phyloP scores from a whole-genome alignment of 2,797 vertebrate species.

The Sebastolobus altivelis region DNA sequence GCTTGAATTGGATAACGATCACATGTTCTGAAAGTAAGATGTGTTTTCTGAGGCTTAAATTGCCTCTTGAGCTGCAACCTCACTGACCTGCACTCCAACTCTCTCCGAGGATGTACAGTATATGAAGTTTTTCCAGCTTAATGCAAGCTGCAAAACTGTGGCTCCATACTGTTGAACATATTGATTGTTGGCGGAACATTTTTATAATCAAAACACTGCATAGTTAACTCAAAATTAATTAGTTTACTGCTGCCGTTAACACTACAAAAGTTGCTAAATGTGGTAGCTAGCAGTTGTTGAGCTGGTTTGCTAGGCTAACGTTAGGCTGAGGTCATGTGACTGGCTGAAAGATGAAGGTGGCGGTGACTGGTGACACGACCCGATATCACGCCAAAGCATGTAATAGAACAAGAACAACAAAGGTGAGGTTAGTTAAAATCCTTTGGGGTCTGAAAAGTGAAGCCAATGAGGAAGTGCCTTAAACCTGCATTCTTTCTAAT shows the following conservation, averaged over 20 bases:
- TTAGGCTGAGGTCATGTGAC: no score
- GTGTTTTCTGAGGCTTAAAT: background rate
- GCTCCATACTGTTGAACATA: background rate
- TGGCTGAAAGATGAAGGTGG: no score
- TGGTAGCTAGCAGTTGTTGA: no score
- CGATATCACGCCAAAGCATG: no score
- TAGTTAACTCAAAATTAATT: background rate
- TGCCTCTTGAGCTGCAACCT: background rate
- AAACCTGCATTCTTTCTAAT: rapidly evolving
- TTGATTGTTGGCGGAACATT: background rate
- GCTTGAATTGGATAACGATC: background rate
- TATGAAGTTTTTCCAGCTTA: background rate
- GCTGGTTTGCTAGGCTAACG: no score
- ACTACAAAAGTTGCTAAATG: no score
- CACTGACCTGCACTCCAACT: background rate
- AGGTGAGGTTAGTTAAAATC: no score
- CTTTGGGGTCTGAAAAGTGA: background rate
- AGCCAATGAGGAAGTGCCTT: background rate
- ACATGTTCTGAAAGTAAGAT: background rate
- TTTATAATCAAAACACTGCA: background rate
- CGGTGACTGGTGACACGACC: no score
- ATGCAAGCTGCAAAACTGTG: background rate
- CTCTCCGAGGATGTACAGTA: background rate
- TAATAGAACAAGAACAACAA: no score
- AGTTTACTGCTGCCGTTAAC: no score